Evolutionary conservation across 2,113 vertebrate genomes (phyloP).

Genomic region (Cranoglanis bouderius): DNA sequence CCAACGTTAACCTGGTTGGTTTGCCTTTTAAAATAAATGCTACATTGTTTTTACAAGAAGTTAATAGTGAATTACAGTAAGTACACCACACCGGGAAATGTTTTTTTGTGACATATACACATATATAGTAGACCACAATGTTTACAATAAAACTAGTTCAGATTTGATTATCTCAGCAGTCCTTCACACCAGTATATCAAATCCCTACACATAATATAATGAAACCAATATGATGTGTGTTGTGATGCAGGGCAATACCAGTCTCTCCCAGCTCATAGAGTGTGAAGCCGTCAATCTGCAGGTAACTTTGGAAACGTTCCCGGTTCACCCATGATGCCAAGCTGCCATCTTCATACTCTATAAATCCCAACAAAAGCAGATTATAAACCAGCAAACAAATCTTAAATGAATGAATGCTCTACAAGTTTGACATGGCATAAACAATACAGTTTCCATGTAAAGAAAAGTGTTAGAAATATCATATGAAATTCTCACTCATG

Average conservation of each 20-base stretch:
- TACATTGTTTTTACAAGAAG: too few relatives aligned
- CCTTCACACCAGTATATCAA: background rate
- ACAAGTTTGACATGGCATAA: background rate
- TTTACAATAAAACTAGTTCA: background rate
- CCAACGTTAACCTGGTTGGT: too few relatives aligned
- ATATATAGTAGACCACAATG: background rate
- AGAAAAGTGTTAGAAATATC: background rate
- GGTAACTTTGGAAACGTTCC: slow-evolving; percentile 93
- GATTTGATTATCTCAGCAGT: background rate
- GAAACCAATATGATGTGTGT: background rate
- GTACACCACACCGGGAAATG: background rate
- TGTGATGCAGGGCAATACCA: slow-evolving; percentile 69
- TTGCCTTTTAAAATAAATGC: background rate
- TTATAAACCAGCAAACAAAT: background rate
- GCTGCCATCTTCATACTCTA: slow-evolving; percentile 93
- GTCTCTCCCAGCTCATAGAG: slow-evolving; percentile 97
- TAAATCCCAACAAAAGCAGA: slow-evolving; percentile 23
- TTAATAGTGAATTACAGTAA: background rate
- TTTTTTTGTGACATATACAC: background rate
- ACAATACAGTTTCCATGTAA: background rate
- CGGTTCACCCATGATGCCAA: slow-evolving; percentile 91
- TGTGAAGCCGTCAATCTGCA: slow-evolving; percentile 90
- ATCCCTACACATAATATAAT: background rate
- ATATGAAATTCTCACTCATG: background rate
- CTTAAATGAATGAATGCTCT: background rate